phyloP scores from a whole-genome alignment of 2,888 invertebrate genomes.

The Teinopalpus imperialis region DNA sequence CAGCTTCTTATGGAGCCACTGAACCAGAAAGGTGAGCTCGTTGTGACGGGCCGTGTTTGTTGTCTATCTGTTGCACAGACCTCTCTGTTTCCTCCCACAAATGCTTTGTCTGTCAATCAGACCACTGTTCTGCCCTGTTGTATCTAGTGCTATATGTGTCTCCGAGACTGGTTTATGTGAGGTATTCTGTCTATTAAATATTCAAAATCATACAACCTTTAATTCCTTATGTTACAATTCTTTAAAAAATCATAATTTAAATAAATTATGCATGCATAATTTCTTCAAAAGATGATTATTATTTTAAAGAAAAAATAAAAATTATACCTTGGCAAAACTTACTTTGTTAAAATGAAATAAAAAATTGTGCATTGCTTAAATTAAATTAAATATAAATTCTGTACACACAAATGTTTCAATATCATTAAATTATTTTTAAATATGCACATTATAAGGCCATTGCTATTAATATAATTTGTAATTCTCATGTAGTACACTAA shows the following conservation, averaged over 20 bases:
- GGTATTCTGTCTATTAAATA: constrained; percentile 30
- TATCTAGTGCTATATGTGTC: constrained; percentile 22
- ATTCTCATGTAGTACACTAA: background rate
- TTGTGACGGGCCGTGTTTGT: constrained; percentile 44
- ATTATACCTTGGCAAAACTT: too few species aligned
- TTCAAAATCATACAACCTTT: constrained; percentile 31
- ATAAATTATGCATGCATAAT: too few species aligned
- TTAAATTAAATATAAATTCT: too few species aligned
- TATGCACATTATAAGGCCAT: constrained; percentile 1
- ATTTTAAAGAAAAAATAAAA: too few species aligned
- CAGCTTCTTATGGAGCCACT: constrained; percentile 68
- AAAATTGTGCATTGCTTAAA: too few species aligned
- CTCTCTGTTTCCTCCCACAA: constrained; percentile 40
- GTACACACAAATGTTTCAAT: too few species aligned
- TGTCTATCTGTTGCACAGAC: constrained; percentile 45
- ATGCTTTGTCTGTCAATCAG: constrained; percentile 21
- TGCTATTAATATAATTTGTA: background rate
- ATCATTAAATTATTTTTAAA: too few species aligned
- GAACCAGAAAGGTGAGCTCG: constrained; percentile 75
- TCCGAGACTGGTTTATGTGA: constrained; percentile 6
- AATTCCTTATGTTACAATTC: too few species aligned
- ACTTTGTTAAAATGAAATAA: too few species aligned
- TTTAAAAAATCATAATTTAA: too few species aligned
- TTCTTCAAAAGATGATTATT: too few species aligned
- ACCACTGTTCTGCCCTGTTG: constrained; percentile 36